phyloP scores from a whole-genome alignment of 1,140 invertebrate species.

The Scaptodrosophila lebanonensis region DNA sequence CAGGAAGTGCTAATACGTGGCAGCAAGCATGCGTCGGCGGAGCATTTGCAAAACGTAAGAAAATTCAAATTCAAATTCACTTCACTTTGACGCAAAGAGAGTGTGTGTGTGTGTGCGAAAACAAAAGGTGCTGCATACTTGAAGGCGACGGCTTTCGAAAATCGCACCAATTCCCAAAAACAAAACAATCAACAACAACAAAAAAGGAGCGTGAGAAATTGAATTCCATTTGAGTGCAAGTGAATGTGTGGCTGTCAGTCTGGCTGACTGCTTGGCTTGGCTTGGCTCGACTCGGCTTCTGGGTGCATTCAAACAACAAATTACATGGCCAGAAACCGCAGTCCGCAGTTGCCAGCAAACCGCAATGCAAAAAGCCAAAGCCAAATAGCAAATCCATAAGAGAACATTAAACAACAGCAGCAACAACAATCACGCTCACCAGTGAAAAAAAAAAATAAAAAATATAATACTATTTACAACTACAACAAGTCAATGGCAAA shows the following conservation, averaged over 20 bases:
- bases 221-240: too few relatives aligned
- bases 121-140: slow-evolving; percentile 21
- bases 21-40: slow-evolving; percentile 61
- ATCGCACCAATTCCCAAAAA: too few relatives aligned
- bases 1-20: slow-evolving; percentile 65
- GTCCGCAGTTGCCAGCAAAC: slow-evolving; percentile 1
- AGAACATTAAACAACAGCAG: background rate
- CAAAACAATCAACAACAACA: too few relatives aligned
- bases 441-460: background rate
- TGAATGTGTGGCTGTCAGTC: too few relatives aligned
- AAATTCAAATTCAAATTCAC: background rate
- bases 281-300: background rate
- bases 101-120: too few relatives aligned
- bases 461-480: slow-evolving; percentile 2
- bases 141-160: background rate
- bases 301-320: background rate
- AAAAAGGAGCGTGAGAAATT: slow-evolving; percentile 55
- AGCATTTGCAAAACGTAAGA: slow-evolving; percentile 66
- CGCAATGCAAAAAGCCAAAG: slow-evolving; percentile 8
- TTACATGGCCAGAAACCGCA: slow-evolving; percentile 5
- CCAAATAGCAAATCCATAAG: too few relatives aligned
- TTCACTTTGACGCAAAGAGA: background rate
- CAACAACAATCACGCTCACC: background rate
- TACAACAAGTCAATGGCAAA: background rate
- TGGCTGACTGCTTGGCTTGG: background rate